phyloP scores from a whole-genome alignment of 2,797 vertebrate genomes.

The Clarias pachynema region DNA sequence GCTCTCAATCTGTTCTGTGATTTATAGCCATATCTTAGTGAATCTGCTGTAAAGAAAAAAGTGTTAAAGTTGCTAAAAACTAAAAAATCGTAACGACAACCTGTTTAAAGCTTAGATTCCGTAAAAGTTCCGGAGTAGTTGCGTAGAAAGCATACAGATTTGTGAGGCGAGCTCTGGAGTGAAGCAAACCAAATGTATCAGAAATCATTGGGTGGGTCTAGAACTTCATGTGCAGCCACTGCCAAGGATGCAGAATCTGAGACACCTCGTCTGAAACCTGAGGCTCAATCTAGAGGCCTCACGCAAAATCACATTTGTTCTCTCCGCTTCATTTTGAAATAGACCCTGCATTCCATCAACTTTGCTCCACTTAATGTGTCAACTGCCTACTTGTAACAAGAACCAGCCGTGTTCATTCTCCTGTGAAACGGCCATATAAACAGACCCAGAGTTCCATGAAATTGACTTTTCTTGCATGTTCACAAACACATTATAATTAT shows the following conservation, averaged over 20 bases:
- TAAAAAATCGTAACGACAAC: not conserved
- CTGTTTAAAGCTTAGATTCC: conserved; percentile 4
- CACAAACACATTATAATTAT: not conserved
- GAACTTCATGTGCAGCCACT: conserved; percentile 36
- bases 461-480: not conserved
- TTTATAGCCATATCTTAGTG: not conserved
- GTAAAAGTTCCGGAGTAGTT: not conserved
- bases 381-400: conserved; percentile 30
- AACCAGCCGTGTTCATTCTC: conserved; percentile 25
- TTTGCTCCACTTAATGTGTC: conserved; percentile 43
- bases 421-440: conserved; percentile 15
- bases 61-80: not conserved
- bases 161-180: conserved; percentile 26
- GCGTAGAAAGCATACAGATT: not conserved
- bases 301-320: conserved; percentile 15
- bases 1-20: conserved; percentile 3
- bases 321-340: not conserved
- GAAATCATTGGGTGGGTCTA: conserved; percentile 34
- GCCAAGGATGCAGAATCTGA: conserved; percentile 46
- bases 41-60: not conserved
- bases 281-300: conserved; percentile 24
- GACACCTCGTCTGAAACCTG: conserved; percentile 17
- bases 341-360: conserved; percentile 34
- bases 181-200: conserved; percentile 47
- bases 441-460: not conserved